Base-by-base conservation (phyloP, 2,888 invertebrate genomes). In the Horisme vitalbata region DNA sequence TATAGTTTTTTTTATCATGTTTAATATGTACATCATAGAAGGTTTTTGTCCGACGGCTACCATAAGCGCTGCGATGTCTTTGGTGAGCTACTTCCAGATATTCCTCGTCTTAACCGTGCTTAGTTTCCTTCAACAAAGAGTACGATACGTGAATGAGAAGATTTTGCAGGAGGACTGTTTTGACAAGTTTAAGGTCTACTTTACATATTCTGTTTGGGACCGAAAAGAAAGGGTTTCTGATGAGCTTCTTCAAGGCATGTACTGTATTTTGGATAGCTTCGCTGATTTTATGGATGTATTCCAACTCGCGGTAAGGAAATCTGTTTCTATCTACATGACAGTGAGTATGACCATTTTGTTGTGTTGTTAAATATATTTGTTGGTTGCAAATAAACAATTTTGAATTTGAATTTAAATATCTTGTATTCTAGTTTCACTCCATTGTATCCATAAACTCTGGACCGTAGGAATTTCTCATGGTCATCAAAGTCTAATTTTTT, bases 271-370 rank as follows among this genome's bases (percentile, higher is more conserved):
- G 39, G 69, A 74, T 13, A 56, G 66, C 2, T 58, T 75, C 13
- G 45, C 60, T n/a, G 74, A 77, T 45, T 65, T 75, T 28, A 64
- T 65, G 37, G 60, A 68, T 24, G 49, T 73, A 23, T 77, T 65
- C 47, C 71, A 75, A 52, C 68, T 71, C 20, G 58, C 74, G 46
- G 81, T 80, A 65, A 20, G 14, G 8, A 20, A 20, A 33, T 10
- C 6, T 9, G 21, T 15, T n/a, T 21, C 4, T 18, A 18, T 18
- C n/a, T n/a, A n/a, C n/a, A n/a, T n/a, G n/a, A n/a, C n/a, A n/a
- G n/a, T n/a, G n/a, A n/a, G n/a, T 18, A 2, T 18, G 18, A 18
- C 2, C 18, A 18, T 4, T 5, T 6, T 18, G 6, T 5, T 18
- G 4, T 1, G 6, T 18, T 18, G 18, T 18, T n/a, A n/a, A n/a